Evolutionary conservation across 2,888 invertebrate genomes (phyloP).

Genomic region (Drosophila hawaiiensis): DNA sequence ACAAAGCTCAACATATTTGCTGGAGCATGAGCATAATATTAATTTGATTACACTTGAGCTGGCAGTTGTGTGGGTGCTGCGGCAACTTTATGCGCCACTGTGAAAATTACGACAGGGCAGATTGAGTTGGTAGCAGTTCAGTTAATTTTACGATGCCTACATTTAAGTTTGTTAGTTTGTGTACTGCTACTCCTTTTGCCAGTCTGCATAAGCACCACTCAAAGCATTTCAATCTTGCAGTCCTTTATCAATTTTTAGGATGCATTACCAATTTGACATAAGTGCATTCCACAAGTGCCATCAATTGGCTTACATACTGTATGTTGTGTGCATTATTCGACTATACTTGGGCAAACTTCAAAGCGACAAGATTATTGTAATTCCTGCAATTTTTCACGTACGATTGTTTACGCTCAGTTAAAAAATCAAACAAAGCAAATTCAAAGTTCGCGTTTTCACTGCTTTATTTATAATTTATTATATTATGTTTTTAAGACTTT

Average conservation of each 20-base stretch:
- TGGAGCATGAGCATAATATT: constrained; percentile 60
- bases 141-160: constrained; percentile 24
- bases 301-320: constrained; percentile 42
- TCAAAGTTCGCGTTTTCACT: constrained; percentile 2
- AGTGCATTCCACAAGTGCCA: constrained; percentile 18
- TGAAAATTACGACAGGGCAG: constrained; percentile 22
- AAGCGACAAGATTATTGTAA: constrained; percentile 58
- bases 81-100: constrained; percentile 57
- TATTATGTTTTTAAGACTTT: neutral
- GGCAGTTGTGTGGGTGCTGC: constrained; percentile 14
- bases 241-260: neutral
- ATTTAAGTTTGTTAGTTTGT: constrained; percentile 19
- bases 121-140: constrained; percentile 9
- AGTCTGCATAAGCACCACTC: neutral
- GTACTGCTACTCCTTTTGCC: neutral
- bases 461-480: no score
- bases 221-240: neutral
- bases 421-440: constrained; percentile 8
- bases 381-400: constrained; percentile 50
- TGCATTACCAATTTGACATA: neutral
- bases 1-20: constrained; percentile 32
- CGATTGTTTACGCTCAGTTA: constrained; percentile 48
- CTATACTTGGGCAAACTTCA: constrained; percentile 29
- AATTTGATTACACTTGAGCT: constrained; percentile 70
- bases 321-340: constrained; percentile 12